Percentiles rank a stretch among this genome's conserved stretches.
Conservation (phyloP, 2,113 vertebrate genomes). For the Neolamprologus cancellatus region DNA sequence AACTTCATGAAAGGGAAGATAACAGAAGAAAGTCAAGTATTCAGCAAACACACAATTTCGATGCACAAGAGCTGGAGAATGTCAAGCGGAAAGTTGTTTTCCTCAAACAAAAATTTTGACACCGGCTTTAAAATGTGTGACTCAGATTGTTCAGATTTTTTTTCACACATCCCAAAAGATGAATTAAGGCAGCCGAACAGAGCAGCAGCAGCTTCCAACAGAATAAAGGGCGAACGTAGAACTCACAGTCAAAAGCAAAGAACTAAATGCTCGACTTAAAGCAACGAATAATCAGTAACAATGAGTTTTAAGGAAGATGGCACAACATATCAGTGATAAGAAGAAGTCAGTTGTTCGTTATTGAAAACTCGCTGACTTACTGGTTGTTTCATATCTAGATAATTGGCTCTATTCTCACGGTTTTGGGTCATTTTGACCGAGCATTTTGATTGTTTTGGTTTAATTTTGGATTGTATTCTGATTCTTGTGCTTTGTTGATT, state of each 20-base stretch:
- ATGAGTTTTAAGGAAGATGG: neutral
- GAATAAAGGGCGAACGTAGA: neutral
- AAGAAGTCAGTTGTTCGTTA: neutral
- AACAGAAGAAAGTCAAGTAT: neutral
- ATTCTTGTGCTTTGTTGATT: neutral
- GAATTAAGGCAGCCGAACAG: neutral
- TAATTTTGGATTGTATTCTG: neutral
- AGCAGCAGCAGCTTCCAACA: neutral
- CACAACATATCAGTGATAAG: neutral
- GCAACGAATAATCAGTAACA: neutral
- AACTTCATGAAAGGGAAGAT: neutral
- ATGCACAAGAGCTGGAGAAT: neutral
- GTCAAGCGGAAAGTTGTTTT: neutral
- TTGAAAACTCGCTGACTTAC: neutral
- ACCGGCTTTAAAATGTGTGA: neutral
- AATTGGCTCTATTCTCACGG: fast-evolving
- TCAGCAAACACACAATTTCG: neutral
- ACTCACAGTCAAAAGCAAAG: neutral
- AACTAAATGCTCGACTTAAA: neutral
- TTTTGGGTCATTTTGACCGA: neutral
- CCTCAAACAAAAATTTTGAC: neutral
- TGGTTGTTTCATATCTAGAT: neutral
- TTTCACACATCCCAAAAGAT: neutral
- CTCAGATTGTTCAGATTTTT: neutral
- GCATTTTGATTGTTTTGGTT: neutral